These are phyloP conservation scores for Mythimna vitellina DNA, from an alignment of 2,888 invertebrate species.

Conservation along the genomic window DNA sequence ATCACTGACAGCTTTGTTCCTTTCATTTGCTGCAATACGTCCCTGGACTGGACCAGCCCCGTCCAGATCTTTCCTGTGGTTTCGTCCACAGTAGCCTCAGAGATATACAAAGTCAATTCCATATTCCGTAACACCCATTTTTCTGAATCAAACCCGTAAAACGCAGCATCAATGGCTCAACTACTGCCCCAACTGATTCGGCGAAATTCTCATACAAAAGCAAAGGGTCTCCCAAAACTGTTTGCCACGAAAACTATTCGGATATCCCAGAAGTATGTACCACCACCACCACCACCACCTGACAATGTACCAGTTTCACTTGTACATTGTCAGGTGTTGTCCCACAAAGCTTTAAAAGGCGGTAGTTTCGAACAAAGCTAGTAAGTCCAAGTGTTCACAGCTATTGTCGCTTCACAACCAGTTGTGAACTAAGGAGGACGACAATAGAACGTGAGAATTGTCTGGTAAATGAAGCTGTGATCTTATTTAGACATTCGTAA, in stretches of 20 bases:
- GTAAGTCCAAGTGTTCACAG: constrained; percentile 22
- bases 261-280: constrained; percentile 15
- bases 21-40: neutral
- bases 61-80: too few relatives aligned
- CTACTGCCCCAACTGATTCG: too few relatives aligned
- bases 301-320: constrained; percentile 32
- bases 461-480: constrained; percentile 31
- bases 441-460: constrained; percentile 51
- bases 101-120: too few relatives aligned
- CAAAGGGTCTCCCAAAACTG: neutral
- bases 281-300: too few relatives aligned
- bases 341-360: constrained; percentile 23
- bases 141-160: too few relatives aligned
- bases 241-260: neutral
- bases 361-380: constrained; percentile 32
- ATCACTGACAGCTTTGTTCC: neutral
- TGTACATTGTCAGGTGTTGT: constrained; percentile 31
- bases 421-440: constrained; percentile 37
- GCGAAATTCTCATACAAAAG: too few relatives aligned
- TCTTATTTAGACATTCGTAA: constrained; percentile 39
- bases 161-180: too few relatives aligned
- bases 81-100: too few relatives aligned
- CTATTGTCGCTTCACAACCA: constrained; percentile 33
- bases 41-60: neutral
- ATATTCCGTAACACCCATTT: too few relatives aligned